Evolutionary conservation across 2,797 vertebrate species (phyloP).

Genomic region (Vespertilio murinus): DNA sequence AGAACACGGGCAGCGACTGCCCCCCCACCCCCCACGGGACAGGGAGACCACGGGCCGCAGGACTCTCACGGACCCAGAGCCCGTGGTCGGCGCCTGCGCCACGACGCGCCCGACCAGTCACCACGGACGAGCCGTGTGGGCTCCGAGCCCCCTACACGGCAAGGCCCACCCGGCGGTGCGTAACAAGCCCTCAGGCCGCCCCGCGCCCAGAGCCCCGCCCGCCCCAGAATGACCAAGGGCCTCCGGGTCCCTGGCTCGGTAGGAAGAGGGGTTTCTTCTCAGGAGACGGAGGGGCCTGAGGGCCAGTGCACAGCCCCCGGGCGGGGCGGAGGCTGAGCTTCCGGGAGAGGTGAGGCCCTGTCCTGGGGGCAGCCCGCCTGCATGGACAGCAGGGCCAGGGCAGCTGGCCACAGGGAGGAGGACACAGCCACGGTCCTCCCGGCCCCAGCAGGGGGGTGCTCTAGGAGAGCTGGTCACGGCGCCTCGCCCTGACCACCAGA

Average conservation of each 20-base stretch:
- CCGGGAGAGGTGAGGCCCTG: not conserved
- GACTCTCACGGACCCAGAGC: not conserved
- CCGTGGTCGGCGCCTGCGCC: not conserved
- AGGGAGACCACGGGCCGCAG: not conserved
- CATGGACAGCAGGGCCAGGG: fast-evolving
- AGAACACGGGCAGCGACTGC: not conserved
- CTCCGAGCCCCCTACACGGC: too few relatives aligned
- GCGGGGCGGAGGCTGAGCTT: not conserved
- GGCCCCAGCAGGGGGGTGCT: not conserved
- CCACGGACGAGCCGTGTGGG: too few relatives aligned
- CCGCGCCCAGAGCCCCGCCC: not conserved
- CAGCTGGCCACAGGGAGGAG: not conserved
- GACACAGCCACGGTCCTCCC: not conserved
- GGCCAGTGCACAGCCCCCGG: fast-evolving
- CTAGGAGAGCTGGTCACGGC: not conserved
- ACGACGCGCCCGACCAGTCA: too few relatives aligned
- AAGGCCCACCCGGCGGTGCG: too few relatives aligned
- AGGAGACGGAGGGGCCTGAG: not conserved
- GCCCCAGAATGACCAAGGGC: not conserved
- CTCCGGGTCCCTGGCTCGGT: fast-evolving
- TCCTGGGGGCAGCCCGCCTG: not conserved
- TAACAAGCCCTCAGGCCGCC: too few relatives aligned
- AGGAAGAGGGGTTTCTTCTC: not conserved
- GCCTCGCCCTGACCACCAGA: not conserved
- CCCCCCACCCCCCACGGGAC: fast-evolving